phyloP scores from a whole-genome alignment of 1,140 invertebrate species.

The Scaptodrosophila lebanonensis region DNA sequence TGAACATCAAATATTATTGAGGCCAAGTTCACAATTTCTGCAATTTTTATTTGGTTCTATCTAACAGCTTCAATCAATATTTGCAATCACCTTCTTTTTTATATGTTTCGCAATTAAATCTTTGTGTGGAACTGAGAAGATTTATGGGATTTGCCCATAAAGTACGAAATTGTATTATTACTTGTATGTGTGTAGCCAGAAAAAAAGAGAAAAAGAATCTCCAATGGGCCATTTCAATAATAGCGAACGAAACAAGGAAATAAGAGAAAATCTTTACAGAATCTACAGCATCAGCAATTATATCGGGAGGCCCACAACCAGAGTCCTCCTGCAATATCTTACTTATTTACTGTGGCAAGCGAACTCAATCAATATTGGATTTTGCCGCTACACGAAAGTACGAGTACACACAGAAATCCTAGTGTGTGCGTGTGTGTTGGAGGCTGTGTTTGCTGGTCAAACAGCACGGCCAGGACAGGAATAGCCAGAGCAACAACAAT shows the following conservation, averaged over 20 bases:
- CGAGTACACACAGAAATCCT: conserved; percentile 31
- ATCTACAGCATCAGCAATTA: conserved; percentile 60
- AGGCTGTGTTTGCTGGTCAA: conserved; percentile 43
- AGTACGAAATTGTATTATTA: conserved; percentile 36
- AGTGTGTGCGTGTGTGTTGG: conserved; percentile 21
- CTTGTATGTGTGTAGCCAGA: conserved; percentile 36
- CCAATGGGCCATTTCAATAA: conserved; percentile 48
- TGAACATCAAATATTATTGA: too few species aligned
- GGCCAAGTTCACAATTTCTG: too few species aligned
- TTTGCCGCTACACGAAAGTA: too few species aligned
- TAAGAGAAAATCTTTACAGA: conserved; percentile 58
- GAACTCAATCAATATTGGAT: conserved; percentile 67
- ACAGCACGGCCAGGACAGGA: conserved; percentile 19
- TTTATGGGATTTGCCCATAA: conserved; percentile 9
- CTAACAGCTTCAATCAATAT: too few species aligned
- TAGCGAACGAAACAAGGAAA: conserved; percentile 12
- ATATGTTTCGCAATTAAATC: too few species aligned
- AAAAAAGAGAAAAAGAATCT: conserved; percentile 28
- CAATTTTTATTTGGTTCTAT: too few species aligned
- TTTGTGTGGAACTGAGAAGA: background rate
- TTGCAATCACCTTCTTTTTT: too few species aligned
- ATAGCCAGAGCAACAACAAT: conserved; percentile 17
- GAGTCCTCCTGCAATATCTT: conserved; percentile 55
- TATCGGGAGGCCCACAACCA: conserved; percentile 8
- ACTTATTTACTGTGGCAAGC: conserved; percentile 50